These are phyloP conservation scores for Lamellibrachia luymesi DNA, from an alignment of 1,140 invertebrate genomes.

Conservation along the genomic window DNA sequence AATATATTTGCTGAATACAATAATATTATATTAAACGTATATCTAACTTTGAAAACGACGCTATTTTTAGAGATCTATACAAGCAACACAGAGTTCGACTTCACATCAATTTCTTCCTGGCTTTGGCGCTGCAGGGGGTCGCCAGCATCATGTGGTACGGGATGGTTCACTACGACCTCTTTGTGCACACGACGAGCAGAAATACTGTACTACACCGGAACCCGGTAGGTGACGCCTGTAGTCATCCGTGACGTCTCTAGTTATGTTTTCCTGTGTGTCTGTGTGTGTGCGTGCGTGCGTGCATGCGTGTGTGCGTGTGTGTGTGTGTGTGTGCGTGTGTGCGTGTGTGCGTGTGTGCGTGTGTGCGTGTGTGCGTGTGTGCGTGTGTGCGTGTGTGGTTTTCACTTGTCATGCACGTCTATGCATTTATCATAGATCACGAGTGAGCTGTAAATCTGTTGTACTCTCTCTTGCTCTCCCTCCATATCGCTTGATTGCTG, in stretches of 20 bases:
- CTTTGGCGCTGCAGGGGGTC: constrained; percentile 38
- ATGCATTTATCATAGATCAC: constrained; percentile 9
- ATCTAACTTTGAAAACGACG: background rate
- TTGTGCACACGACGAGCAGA: constrained; percentile 33
- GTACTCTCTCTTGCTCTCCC: no score
- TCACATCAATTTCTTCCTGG: constrained; percentile 50
- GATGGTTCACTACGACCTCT: constrained; percentile 49
- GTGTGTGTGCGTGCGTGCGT: background rate
- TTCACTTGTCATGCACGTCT: background rate
- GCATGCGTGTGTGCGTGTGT: background rate
- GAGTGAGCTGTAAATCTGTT: background rate
- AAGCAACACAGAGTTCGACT: constrained; percentile 53
- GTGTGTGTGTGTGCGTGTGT: background rate
- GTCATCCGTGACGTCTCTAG: background rate
- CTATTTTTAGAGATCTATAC: constrained; percentile 41
- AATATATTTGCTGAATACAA: background rate
- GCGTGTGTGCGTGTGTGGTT: background rate
- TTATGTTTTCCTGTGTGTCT: background rate
- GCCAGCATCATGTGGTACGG: constrained; percentile 61
- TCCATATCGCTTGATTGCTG: no score
- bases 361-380: background rate
- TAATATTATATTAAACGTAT: background rate
- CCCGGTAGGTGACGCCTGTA: constrained; percentile 33
- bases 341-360: constrained; percentile 13
- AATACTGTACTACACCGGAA: constrained; percentile 37